Evolutionary conservation across 2,797 vertebrate genomes (phyloP).

Genomic region (Mormyrops boulengeri): DNA sequence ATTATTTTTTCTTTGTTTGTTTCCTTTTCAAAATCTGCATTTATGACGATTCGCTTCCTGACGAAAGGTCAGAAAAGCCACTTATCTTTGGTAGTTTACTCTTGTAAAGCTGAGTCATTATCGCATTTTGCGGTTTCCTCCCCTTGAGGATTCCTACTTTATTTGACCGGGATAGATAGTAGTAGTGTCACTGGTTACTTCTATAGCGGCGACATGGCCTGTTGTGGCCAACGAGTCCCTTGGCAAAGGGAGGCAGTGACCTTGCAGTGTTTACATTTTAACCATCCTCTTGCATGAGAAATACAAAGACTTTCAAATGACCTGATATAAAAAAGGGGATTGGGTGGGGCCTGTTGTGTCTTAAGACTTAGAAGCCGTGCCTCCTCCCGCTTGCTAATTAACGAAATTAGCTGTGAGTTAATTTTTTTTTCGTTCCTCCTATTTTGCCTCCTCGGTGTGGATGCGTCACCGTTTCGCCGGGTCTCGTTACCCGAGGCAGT

Average conservation of each 20-base stretch:
- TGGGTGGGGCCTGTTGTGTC: conserved; percentile 14
- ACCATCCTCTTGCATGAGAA: conserved; percentile 49
- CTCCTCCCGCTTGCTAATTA: conserved; percentile 57
- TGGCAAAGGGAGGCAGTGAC: conserved; percentile 65
- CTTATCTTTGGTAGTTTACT: background rate
- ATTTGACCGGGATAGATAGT: conserved; percentile 60
- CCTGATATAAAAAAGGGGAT: conserved; percentile 47
- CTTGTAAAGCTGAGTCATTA: background rate
- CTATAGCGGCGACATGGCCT: conserved; percentile 50
- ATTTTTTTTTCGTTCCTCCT: conserved; percentile 24
- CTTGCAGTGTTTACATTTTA: conserved; percentile 69
- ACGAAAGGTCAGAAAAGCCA: conserved; percentile 12
- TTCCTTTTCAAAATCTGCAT: background rate
- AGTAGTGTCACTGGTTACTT: conserved; percentile 49
- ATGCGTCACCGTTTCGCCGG: conserved; percentile 41
- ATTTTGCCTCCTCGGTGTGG: conserved; percentile 39
- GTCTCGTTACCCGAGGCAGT: background rate
- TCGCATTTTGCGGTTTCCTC: conserved; percentile 9
- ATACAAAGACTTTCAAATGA: conserved; percentile 57
- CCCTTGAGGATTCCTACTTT: conserved; percentile 43
- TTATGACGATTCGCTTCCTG: background rate
- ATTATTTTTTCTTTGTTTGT: background rate
- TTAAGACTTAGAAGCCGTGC: conserved; percentile 43
- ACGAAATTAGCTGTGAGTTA: conserved; percentile 56
- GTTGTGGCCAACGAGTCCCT: conserved; percentile 54